A percentile compares a stretch with the other conserved stretches of the same genome.
Conservation (phyloP, 2,797 vertebrate genomes). For the Pantherophis alleghaniensis region DNA sequence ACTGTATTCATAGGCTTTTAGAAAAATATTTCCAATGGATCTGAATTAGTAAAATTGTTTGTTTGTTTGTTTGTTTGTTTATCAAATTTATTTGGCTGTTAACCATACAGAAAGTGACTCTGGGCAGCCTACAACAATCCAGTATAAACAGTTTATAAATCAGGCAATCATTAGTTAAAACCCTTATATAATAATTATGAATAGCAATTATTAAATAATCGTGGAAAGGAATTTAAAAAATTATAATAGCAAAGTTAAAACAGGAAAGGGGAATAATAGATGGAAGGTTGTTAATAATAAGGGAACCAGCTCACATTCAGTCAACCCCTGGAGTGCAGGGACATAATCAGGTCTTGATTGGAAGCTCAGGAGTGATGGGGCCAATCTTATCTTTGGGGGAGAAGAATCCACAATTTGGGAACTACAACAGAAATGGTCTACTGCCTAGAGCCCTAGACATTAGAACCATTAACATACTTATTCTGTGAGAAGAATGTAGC, state of each 20-base stretch:
- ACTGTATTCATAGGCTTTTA: background rate
- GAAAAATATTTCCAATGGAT: background rate
- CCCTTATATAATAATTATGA: too few relatives aligned
- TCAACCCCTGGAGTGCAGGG: background rate
- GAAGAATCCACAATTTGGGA: background rate
- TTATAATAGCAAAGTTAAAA: background rate
- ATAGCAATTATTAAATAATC: background rate
- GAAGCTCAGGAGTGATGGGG: background rate
- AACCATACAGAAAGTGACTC: background rate
- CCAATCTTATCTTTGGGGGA: background rate
- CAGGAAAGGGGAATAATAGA: background rate
- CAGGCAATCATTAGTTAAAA: too few relatives aligned
- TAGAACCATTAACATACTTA: background rate
- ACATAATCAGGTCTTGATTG: background rate
- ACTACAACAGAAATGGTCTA: background rate
- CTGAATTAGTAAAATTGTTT: background rate
- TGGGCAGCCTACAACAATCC: too few relatives aligned
- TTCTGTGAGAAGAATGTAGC: background rate
- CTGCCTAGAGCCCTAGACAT: background rate
- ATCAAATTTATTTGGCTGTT: background rate
- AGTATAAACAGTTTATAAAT: too few relatives aligned
- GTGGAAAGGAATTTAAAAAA: background rate
- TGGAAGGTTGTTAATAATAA: background rate
- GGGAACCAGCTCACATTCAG: background rate
- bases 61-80: background rate